Base-by-base conservation (phyloP, 1,140 invertebrate species). In the Scylla paramamosain region DNA sequence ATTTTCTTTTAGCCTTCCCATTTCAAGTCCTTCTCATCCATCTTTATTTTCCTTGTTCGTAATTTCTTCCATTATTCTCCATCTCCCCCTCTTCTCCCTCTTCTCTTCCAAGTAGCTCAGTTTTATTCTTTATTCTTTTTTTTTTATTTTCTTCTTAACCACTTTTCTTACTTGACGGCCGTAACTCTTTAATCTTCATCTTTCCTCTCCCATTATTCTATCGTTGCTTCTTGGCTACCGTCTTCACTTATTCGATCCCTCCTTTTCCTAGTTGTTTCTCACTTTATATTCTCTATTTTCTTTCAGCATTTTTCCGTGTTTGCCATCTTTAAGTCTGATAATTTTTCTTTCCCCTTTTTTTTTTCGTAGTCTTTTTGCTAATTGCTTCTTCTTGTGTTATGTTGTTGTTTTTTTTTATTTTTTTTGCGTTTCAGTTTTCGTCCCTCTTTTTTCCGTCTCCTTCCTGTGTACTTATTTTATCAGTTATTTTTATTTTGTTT, bases 31-130 rank as follows among this genome's bases (percentile, higher is more conserved):
- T 77, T n/a, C 67, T 77, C 67, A 77, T 77, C 67, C n/a, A 77
- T 77, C 67, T 77, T 20, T 77, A 77, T 77, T 77, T 77, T n/a
- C 67, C 67, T n/a, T 77, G 20, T 77, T 77, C 67, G 67, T 77
- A 77, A 77, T 77, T 77, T n/a, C 67, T 77, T 77, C 67, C 67
- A 77, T 77, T 77, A 77, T 77, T 77, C 67, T 77, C 67, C 67
- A 77, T 77, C 67, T 20, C 52, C 52, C 52, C 52, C 52, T 59
- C 52, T 59, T 59, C 52, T 20, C 16, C 10, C 16, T 20, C 52
- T 59, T 20, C 52, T 59, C 52, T 59, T 59, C 52, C 16, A 59
- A 20, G 52, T 59, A 59, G 39, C 52, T 59, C 10, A 12, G 0
- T 59, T 20, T 20, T 20, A 4, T 20, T 59, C 10, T 8, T 59